Evolutionary conservation across 2,113 vertebrate species (phyloP), one percentile per base, ranked within the genome.

Genomic region (Rhizomys pruinosus): DNA sequence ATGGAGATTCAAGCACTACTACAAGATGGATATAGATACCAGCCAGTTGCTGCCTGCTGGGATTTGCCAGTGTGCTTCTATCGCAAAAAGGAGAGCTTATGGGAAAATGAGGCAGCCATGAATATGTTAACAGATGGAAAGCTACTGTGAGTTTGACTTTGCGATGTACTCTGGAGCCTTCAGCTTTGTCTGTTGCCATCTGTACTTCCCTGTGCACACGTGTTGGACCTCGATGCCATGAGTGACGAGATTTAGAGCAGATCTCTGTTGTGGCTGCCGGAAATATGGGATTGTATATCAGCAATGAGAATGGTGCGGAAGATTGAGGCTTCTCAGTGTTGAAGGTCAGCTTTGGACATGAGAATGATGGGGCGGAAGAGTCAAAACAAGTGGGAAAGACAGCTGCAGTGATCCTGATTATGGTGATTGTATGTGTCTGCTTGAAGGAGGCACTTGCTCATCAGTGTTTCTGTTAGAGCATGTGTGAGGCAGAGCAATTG

Each of bases 11-110:
- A 47, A 94, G 92, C 84, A 87, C 66, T 91, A 72, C 84, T 94
- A 86, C 71, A 90, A 89, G 91, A 94, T 97, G 96, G 68, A 95
- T 95, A 96, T 91, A 92, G 89, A 95, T 79, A 77, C 89, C 87
- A 93, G 25, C 89, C 74, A 88, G 71, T 96, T 52, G 79, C 59
- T 90, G 92, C 94, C 84, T 96, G 94, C 93, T 94, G 93, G 73
- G 80, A 74, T 76, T 84, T 91, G 91, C 91, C 66, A 73, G 81
- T 91, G 90, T 82, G 93, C 88, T 32, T 61, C 61, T 69, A 94
- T 76, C 94, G 80, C 17, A 66, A 91, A 92, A 90, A 94, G 90
- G 84, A 93, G 32, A 37, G 16, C 88, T 91, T 92, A 71, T 92
- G 77, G 93, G 92, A 52, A 94, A 95, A 96, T 29, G 93, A 94